phyloP scores from a whole-genome alignment of 2,113 vertebrate genomes.

The Otocyon megalotis region DNA sequence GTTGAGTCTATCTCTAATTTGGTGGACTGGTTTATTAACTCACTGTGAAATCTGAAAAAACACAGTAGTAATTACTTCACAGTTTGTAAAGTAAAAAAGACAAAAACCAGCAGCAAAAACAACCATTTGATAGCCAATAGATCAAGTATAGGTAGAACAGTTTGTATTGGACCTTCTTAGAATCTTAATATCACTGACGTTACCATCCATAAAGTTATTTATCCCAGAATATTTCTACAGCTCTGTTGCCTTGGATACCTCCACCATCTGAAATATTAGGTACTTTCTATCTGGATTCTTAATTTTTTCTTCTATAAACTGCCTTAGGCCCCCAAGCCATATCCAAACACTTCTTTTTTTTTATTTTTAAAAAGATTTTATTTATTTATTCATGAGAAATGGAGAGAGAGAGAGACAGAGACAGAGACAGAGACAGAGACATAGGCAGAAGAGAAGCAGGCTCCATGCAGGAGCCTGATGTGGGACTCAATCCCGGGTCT shows the following conservation, averaged over 20 bases:
- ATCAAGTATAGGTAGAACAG: neutral
- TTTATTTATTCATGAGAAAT: too few species aligned
- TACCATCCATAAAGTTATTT: neutral
- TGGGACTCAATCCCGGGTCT: too few species aligned
- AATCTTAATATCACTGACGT: neutral
- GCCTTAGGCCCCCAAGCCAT: neutral
- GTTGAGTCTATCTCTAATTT: neutral
- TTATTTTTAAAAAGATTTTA: neutral
- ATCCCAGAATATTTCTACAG: neutral
- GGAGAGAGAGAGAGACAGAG: too few species aligned
- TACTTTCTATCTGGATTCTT: neutral
- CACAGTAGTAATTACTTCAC: neutral
- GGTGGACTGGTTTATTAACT: neutral
- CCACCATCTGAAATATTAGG: neutral
- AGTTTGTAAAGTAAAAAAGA: neutral
- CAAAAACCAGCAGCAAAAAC: neutral
- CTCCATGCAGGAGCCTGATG: too few species aligned
- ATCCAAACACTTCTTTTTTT: neutral
- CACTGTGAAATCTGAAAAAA: constrained; percentile 39
- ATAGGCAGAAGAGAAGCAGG: too few species aligned
- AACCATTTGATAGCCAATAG: neutral
- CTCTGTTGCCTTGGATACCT: neutral
- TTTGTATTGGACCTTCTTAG: neutral
- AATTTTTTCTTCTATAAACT: neutral
- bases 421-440: too few species aligned